A percentile compares a stretch with the other conserved stretches of the same genome.
These are phyloP conservation scores for Vultur gryphus DNA, from an alignment of 2,797 vertebrate species.

Conservation along the genomic window DNA sequence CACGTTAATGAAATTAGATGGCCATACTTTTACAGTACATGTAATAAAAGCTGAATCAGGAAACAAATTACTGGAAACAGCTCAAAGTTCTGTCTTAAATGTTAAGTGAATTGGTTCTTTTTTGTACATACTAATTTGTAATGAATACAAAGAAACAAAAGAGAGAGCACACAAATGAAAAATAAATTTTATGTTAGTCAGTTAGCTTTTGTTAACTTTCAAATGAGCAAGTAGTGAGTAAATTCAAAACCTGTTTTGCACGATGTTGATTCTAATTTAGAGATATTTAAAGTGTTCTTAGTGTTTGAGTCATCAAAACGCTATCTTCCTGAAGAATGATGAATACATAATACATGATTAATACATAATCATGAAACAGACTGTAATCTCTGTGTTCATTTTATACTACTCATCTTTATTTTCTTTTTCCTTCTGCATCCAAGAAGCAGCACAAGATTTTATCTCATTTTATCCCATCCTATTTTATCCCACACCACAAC, in stretches of 20 bases:
- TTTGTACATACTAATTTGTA: not conserved
- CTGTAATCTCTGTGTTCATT: not conserved
- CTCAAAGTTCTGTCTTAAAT: not conserved
- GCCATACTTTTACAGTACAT: not conserved
- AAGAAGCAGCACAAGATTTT: not conserved
- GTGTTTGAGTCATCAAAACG: not conserved
- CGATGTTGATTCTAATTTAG: not conserved
- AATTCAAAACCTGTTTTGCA: not conserved
- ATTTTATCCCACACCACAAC: not conserved
- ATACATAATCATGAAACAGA: not conserved
- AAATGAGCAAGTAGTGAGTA: not conserved
- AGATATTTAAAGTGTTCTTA: not conserved
- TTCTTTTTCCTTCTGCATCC: not conserved
- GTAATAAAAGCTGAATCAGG: not conserved
- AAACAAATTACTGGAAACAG: not conserved
- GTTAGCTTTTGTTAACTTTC: not conserved
- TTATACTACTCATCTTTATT: not conserved
- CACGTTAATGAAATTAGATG: not conserved
- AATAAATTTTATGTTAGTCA: not conserved
- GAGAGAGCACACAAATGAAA: not conserved
- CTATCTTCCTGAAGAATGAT: not conserved
- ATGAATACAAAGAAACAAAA: not conserved
- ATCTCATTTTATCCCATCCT: not conserved
- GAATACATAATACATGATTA: not conserved
- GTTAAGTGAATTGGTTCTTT: not conserved